Conservation (phyloP, 2,113 vertebrate species). For the Sapayoa aenigma region DNA sequence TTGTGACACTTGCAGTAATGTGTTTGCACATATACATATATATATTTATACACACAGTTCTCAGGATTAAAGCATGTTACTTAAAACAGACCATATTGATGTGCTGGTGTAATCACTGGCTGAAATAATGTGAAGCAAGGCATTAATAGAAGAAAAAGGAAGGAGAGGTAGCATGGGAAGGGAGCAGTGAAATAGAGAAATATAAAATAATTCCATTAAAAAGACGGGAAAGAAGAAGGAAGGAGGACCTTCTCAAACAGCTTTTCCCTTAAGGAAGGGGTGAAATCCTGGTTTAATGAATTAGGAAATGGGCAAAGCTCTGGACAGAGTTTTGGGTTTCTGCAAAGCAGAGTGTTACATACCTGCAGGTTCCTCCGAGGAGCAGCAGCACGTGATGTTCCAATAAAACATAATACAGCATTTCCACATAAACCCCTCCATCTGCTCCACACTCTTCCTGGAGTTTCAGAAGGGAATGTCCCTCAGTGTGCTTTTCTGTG, state of each 20-base stretch:
- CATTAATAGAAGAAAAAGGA: neutral
- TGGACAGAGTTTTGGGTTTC: neutral
- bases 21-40: neutral
- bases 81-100: neutral
- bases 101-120: neutral
- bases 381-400: neutral
- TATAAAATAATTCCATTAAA: neutral
- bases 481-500: neutral
- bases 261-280: neutral
- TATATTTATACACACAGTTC: neutral
- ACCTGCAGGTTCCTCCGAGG: neutral
- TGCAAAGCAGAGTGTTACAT: neutral
- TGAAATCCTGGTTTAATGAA: neutral
- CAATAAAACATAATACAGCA: neutral
- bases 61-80: neutral
- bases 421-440: neutral
- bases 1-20: neutral
- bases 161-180: neutral
- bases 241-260: neutral
- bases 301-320: neutral
- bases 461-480: neutral
- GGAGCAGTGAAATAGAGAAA: neutral
- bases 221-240: neutral
- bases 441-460: neutral
- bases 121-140: neutral